Percentiles rank a stretch among this genome's conserved stretches.
Evolutionary conservation across 2,113 vertebrate species (phyloP).

Genomic region (Tetrax tetrax): DNA sequence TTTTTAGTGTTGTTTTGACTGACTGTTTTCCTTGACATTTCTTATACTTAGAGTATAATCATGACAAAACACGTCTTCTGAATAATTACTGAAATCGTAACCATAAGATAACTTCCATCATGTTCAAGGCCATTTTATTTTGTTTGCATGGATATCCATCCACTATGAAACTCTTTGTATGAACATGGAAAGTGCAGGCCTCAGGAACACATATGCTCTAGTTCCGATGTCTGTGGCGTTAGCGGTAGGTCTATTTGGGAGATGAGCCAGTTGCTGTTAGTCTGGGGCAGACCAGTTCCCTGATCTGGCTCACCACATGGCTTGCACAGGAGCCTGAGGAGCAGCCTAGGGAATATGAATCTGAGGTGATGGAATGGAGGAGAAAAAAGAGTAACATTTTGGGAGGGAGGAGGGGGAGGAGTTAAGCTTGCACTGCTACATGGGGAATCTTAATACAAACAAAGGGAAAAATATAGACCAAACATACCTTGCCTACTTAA

Average conservation of each 20-base stretch:
- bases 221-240: neutral
- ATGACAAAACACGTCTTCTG: neutral
- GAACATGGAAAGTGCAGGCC: neutral
- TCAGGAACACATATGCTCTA: rapidly evolving
- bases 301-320: neutral
- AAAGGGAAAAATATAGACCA: neutral
- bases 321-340: neutral
- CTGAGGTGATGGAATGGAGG: neutral
- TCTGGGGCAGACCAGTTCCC: neutral
- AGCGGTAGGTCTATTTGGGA: neutral
- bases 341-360: neutral
- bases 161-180: neutral
- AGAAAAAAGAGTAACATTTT: neutral
- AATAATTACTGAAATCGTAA: neutral
- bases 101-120: neutral
- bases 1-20: neutral
- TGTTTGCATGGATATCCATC: neutral
- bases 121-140: neutral
- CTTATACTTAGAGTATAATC: neutral
- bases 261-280: neutral
- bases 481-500: neutral
- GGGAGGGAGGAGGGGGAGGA: neutral
- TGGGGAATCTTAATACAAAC: neutral
- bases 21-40: neutral
- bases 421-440: neutral